These are phyloP conservation scores for Intellagama lesueurii DNA, from an alignment of 2,797 vertebrate genomes.

Conservation along the genomic window DNA sequence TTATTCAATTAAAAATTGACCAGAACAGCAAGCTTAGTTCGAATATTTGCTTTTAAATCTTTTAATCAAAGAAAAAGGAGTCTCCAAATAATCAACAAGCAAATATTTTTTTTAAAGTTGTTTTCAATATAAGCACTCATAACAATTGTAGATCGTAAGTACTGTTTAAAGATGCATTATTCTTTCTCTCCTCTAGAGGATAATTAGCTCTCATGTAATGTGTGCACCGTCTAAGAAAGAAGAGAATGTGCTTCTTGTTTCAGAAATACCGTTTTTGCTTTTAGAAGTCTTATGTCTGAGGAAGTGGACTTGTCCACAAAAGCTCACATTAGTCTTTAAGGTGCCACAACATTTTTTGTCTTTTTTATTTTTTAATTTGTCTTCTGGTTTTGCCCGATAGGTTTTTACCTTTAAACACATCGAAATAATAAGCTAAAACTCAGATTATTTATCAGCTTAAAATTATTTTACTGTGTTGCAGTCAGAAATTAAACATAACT, in stretches of 20 bases:
- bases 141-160: neutral
- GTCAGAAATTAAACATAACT: neutral
- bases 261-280: neutral
- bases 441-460: neutral
- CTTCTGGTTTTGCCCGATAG: no score
- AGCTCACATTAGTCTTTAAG: no score
- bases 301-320: no score
- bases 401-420: neutral
- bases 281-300: no score
- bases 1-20: neutral
- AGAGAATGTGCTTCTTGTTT: neutral
- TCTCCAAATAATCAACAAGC: neutral
- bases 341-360: no score
- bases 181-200: neutral
- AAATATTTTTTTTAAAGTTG: neutral
- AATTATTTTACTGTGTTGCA: neutral
- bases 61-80: neutral
- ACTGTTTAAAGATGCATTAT: neutral
- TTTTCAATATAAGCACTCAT: neutral
- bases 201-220: neutral
- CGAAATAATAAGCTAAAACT: neutral
- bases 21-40: neutral
- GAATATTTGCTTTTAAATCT: neutral
- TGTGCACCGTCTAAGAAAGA: neutral
- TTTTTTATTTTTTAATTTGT: no score